A percentile compares a stretch with the other conserved stretches of the same genome.
These are phyloP conservation scores for Gryllus bimaculatus DNA, from an alignment of 1,140 invertebrate species.

Conservation along the genomic window DNA sequence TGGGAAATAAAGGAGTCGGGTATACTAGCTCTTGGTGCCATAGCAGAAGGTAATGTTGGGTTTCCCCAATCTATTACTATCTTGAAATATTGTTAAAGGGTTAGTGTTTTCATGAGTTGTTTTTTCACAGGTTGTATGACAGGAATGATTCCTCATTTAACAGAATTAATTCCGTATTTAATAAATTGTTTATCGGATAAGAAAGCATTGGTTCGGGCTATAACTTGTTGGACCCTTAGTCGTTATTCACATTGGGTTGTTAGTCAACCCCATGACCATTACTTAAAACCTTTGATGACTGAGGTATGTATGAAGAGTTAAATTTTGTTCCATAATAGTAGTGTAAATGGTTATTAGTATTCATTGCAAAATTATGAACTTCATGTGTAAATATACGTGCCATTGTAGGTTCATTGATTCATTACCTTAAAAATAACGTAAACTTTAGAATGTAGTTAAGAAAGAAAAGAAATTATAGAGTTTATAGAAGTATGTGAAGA, in stretches of 20 bases:
- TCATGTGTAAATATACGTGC: too few species aligned
- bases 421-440: too few species aligned
- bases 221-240: constrained; percentile 98
- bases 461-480: too few species aligned
- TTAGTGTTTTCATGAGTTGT: not conserved
- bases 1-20: constrained; percentile 97
- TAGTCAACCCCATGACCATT: constrained; percentile 82
- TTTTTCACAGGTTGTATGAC: constrained; percentile 75
- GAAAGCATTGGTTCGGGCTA: constrained; percentile 92
- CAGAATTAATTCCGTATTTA: constrained; percentile 92
- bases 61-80: not conserved
- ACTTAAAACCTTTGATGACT: constrained; percentile 90
- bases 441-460: too few species aligned
- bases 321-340: too few species aligned
- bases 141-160: constrained; percentile 92
- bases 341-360: too few species aligned
- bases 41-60: constrained; percentile 73
- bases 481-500: too few species aligned
- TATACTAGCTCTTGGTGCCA: constrained; percentile 90
- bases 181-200: constrained; percentile 87
- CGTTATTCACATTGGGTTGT: constrained; percentile 98
- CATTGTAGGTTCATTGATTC: too few species aligned
- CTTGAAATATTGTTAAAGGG: not conserved
- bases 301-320: constrained; percentile 49
- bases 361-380: too few species aligned